Percentiles rank a stretch among this genome's conserved stretches.
Evolutionary conservation across 2,797 vertebrate species (phyloP).

Genomic region (Sparidentex hasta): DNA sequence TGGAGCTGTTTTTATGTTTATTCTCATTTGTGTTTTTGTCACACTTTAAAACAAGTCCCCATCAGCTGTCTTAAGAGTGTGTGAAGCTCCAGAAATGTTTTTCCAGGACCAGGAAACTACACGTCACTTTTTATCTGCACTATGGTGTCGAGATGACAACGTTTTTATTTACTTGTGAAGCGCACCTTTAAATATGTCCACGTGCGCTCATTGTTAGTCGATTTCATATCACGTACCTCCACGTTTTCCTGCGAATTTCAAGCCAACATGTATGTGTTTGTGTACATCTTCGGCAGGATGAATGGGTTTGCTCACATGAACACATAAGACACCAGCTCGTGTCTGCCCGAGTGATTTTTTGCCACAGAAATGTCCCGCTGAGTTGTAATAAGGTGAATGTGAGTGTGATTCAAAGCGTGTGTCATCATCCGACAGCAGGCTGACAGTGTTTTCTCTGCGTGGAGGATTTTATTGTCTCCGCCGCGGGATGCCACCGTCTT

Average conservation of each 20-base stretch:
- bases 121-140: too few relatives aligned
- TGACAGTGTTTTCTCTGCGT: background rate
- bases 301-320: background rate
- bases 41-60: too few relatives aligned
- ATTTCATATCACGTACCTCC: background rate
- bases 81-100: too few relatives aligned
- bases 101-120: too few relatives aligned
- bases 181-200: too few relatives aligned
- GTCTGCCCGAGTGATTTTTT: background rate
- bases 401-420: conserved; percentile 10
- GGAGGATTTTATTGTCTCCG: conserved; percentile 16
- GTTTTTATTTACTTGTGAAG: too few relatives aligned
- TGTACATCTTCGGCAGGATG: too few relatives aligned
- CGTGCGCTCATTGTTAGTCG: background rate
- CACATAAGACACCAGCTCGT: background rate
- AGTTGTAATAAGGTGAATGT: conserved; percentile 7
- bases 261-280: too few relatives aligned
- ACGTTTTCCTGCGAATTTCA: background rate
- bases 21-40: too few relatives aligned
- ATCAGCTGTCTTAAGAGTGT: too few relatives aligned
- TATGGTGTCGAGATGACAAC: too few relatives aligned
- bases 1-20: too few relatives aligned
- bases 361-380: conserved; percentile 15
- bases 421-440: conserved; percentile 23
- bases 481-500: background rate